Conservation (phyloP, 2,888 invertebrate species). For the Lymantria monacha region DNA sequence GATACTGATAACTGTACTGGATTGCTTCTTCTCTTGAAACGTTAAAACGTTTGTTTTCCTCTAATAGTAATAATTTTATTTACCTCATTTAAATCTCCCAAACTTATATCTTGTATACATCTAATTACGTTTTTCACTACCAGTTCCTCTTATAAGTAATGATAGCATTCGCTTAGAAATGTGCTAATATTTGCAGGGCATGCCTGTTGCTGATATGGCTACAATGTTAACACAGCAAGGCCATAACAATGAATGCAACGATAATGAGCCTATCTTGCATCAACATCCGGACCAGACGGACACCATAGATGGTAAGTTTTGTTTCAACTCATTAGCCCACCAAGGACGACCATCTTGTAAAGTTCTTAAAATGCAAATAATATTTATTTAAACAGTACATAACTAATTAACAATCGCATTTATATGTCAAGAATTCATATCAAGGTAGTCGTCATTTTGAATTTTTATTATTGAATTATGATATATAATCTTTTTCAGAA, state of each 20-base stretch:
- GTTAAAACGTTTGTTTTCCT: too few relatives aligned
- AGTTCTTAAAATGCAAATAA: neutral
- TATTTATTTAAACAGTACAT: neutral
- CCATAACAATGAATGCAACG: conserved; percentile 83
- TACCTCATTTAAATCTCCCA: too few relatives aligned
- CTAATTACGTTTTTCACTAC: too few relatives aligned
- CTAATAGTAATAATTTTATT: too few relatives aligned
- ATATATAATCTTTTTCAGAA: conserved; percentile 30
- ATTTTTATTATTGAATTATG: neutral
- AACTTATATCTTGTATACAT: too few relatives aligned
- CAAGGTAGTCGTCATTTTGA: neutral
- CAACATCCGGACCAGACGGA: conserved; percentile 87
- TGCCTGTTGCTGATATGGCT: conserved; percentile 85
- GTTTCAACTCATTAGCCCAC: neutral
- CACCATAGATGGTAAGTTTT: conserved; percentile 88
- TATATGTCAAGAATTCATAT: neutral
- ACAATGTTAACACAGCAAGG: conserved; percentile 83
- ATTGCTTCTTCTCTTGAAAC: too few relatives aligned
- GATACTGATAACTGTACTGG: too few relatives aligned
- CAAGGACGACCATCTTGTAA: conserved; percentile 10
- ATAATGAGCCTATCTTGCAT: conserved; percentile 82
- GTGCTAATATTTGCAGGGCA: conserved; percentile 71
- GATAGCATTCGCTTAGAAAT: neutral
- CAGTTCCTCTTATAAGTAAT: too few relatives aligned
- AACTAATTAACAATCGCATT: neutral